phyloP scores from a whole-genome alignment of 2,797 vertebrate species.

The Podarcis lilfordi region DNA sequence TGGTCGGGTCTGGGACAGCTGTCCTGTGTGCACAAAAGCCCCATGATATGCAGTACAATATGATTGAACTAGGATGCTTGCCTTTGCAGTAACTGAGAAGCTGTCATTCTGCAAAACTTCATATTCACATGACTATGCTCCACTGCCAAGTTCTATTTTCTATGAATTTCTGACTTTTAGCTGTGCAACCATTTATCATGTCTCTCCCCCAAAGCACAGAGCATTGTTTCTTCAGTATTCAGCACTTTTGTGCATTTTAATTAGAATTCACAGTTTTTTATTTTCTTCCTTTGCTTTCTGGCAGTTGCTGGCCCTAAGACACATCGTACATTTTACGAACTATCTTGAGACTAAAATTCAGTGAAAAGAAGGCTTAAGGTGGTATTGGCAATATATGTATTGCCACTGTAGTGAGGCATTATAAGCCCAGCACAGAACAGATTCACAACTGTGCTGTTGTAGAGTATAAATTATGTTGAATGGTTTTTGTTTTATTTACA shows the following conservation, averaged over 20 bases:
- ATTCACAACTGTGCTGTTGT: constrained; percentile 17
- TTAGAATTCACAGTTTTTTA: constrained; percentile 37
- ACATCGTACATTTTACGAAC: constrained; percentile 16
- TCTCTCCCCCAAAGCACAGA: constrained; percentile 12
- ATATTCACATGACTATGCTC: background rate
- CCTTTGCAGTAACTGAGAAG: constrained; percentile 1
- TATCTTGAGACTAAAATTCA: constrained; percentile 39
- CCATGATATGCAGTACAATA: background rate
- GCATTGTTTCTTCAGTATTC: constrained; percentile 22
- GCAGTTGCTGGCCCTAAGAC: constrained; percentile 20
- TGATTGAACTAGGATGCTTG: background rate
- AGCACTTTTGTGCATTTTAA: constrained; percentile 46
- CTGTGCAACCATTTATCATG: constrained; percentile 30
- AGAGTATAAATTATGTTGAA: constrained; percentile 27
- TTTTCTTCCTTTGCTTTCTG: constrained; percentile 18
- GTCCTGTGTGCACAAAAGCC: background rate
- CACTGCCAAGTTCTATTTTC: constrained; percentile 37
- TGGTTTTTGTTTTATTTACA: constrained; percentile 39
- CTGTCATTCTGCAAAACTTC: constrained; percentile 25
- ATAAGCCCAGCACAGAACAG: constrained; percentile 3
- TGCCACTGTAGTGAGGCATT: constrained; percentile 1
- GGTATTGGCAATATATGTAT: background rate
- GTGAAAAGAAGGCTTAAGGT: background rate
- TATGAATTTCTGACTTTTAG: constrained; percentile 42
- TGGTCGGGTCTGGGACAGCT: background rate